Percentiles rank a stretch among this genome's conserved stretches.
phyloP scores from a whole-genome alignment of 2,797 vertebrate species.

The Ataeniobius toweri region DNA sequence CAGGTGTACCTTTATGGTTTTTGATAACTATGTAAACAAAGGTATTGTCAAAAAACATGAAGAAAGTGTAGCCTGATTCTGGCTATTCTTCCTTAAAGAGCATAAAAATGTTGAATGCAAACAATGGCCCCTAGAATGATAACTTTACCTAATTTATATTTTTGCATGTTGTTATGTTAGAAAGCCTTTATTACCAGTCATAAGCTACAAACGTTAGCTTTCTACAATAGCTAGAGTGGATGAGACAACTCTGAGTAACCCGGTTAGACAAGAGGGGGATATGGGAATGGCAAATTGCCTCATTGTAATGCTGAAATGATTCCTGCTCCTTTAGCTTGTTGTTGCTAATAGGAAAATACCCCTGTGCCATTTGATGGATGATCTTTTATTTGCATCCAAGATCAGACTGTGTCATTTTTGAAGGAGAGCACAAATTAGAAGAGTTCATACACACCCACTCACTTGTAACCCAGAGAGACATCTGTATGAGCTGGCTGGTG shows the following conservation, averaged over 20 bases:
- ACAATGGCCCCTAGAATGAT: too few species aligned
- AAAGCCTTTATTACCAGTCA: conserved; percentile 30
- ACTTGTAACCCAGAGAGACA: conserved; percentile 65
- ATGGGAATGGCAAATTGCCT: conserved; percentile 40
- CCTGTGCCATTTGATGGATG: conserved; percentile 47
- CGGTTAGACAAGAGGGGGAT: conserved; percentile 17
- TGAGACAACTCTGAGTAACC: conserved; percentile 33
- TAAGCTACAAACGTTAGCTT: conserved; percentile 19
- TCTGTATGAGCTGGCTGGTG: conserved; percentile 61
- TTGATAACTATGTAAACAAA: too few species aligned
- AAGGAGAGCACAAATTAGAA: conserved; percentile 69
- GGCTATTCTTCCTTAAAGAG: too few species aligned
- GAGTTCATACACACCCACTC: conserved; percentile 67
- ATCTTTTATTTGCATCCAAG: conserved; percentile 47
- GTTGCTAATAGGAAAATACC: conserved; percentile 56
- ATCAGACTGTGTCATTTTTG: conserved; percentile 64
- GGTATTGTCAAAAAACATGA: too few species aligned
- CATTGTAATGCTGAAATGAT: conserved; percentile 52
- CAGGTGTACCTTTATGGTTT: too few species aligned
- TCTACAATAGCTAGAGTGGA: conserved; percentile 20
- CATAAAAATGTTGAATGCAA: too few species aligned
- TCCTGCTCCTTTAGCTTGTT: conserved; percentile 46
- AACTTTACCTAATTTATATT: too few species aligned
- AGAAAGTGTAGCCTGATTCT: too few species aligned
- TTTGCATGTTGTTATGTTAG: not conserved